A percentile compares a stretch with the other conserved stretches of the same genome.
Evolutionary conservation across 2,888 invertebrate genomes (phyloP).

Genomic region (Amorpha juglandis): DNA sequence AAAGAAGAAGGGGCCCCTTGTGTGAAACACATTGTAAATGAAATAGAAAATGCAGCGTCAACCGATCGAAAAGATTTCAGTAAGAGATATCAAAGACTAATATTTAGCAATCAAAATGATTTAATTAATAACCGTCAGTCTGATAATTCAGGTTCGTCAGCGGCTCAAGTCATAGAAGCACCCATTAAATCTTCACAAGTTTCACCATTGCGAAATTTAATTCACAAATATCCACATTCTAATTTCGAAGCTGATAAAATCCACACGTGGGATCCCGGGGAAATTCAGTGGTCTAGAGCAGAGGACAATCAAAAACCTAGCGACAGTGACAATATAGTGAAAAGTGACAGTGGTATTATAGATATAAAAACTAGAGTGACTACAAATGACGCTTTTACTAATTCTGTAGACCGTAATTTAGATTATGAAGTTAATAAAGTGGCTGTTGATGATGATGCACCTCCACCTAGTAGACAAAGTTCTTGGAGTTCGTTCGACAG

Average conservation of each 20-base stretch:
- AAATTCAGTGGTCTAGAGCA: conserved; percentile 57
- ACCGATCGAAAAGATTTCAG: conserved; percentile 61
- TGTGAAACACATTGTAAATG: conserved; percentile 89
- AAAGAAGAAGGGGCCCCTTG: conserved; percentile 86
- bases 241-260: conserved; percentile 77
- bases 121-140: conserved; percentile 42
- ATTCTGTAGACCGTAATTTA: conserved; percentile 88
- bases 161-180: conserved; percentile 40
- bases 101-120: conserved; percentile 55
- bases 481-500: conserved; percentile 92
- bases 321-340: conserved; percentile 75
- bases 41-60: conserved; percentile 85
- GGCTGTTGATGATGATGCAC: conserved; percentile 57
- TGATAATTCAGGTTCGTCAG: conserved; percentile 41
- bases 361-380: conserved; percentile 67
- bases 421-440: conserved; percentile 80
- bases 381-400: conserved; percentile 87
- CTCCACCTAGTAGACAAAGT: conserved; percentile 85
- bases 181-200: conserved; percentile 46
- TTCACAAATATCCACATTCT: conserved; percentile 58
- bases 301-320: conserved; percentile 61
- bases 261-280: conserved; percentile 89
- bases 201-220: conserved; percentile 60
- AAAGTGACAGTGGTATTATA: conserved; percentile 80
- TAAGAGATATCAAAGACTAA: conserved; percentile 58